phyloP scores from a whole-genome alignment of 2,113 vertebrate species.

The Columbina picui region DNA sequence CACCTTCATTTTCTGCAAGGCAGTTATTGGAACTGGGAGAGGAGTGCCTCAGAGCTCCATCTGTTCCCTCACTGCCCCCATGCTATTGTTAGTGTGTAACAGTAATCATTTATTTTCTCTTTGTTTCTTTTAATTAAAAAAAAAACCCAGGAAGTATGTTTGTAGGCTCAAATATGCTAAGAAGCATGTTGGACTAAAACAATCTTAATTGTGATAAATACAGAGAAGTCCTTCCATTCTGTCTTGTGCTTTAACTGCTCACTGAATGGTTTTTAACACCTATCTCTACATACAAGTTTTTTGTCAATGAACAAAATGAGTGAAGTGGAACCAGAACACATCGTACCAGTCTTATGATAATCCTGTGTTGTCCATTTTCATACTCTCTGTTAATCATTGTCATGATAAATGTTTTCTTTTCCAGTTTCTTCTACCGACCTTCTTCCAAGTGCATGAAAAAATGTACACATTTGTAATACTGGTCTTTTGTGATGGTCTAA shows the following conservation, averaged over 20 bases:
- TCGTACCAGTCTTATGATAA: not conserved
- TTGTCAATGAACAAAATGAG: not conserved
- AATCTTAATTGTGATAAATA: not conserved
- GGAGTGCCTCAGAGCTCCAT: accelerated
- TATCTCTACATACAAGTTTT: not conserved
- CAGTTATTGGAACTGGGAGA: not conserved
- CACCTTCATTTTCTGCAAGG: not conserved
- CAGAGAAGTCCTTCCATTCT: not conserved
- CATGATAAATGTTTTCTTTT: not conserved
- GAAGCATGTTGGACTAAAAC: not conserved
- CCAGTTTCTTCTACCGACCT: not conserved
- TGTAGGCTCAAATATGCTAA: not conserved
- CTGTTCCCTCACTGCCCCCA: accelerated
- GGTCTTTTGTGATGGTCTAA: not conserved
- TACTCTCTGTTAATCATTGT: not conserved
- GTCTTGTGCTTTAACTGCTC: not conserved
- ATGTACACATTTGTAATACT: not conserved
- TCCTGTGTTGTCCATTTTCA: not conserved
- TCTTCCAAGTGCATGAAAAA: not conserved
- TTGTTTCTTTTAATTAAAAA: not conserved
- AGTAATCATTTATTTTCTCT: not conserved
- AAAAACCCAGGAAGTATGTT: not conserved
- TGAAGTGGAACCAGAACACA: not conserved
- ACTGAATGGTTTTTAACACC: not conserved
- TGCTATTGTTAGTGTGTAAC: not conserved